Conservation (phyloP, 2,797 vertebrate genomes). For the Zalophus californianus region DNA sequence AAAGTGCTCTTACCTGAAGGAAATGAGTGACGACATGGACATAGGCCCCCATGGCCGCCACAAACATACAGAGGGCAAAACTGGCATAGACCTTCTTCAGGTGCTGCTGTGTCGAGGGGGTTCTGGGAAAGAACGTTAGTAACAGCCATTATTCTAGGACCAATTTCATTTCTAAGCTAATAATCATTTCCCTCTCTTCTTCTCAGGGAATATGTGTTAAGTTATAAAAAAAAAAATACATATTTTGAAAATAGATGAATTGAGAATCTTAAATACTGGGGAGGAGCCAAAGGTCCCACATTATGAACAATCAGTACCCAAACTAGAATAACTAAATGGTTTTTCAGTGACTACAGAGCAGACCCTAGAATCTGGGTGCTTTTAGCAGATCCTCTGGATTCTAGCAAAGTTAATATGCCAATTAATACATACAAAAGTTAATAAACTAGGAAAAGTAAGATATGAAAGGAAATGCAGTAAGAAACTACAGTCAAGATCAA, state of each 20-base stretch:
- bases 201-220: not conserved
- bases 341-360: constrained; percentile 2
- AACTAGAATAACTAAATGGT: constrained; percentile 3
- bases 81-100: constrained; percentile 98
- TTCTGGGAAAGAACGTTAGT: constrained; percentile 82
- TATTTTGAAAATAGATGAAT: constrained; percentile 1
- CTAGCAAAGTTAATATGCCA: not conserved
- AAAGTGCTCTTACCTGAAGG: constrained; percentile 91
- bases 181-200: not conserved
- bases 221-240: not conserved
- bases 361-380: not conserved
- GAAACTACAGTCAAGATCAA: not conserved
- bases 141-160: not conserved
- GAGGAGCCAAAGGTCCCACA: constrained; percentile 13
- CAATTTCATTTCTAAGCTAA: constrained; percentile 5
- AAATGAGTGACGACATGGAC: constrained; percentile 93
- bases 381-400: not conserved
- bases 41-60: constrained; percentile 95
- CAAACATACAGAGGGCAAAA: constrained; percentile 95
- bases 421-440: not conserved
- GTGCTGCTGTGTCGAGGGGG: constrained; percentile 96
- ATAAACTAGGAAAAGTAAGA: not conserved
- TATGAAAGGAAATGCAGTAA: not conserved
- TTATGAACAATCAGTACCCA: not conserved
- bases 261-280: constrained; percentile 36